These are phyloP conservation scores for Slavum lentiscoides DNA, from an alignment of 2,888 invertebrate species.

Conservation along the genomic window DNA sequence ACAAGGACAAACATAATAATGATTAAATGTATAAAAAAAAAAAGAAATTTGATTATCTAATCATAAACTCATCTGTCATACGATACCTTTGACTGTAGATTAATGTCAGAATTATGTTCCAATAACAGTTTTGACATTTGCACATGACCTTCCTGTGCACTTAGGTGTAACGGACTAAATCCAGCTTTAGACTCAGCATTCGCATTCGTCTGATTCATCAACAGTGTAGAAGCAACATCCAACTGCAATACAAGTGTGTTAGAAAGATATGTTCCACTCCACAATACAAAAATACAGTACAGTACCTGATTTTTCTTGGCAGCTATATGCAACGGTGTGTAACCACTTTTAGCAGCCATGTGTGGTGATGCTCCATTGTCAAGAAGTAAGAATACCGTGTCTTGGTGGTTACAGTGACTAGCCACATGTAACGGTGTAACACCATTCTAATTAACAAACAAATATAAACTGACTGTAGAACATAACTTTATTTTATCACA, in stretches of 20 bases:
- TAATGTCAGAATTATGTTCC: conserved; percentile 85
- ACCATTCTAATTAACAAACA: conserved; percentile 68
- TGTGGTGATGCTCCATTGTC: conserved; percentile 94
- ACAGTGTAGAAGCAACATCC: conserved; percentile 89
- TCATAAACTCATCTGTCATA: conserved; percentile 34
- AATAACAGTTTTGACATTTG: conserved; percentile 92
- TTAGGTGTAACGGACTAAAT: conserved; percentile 93
- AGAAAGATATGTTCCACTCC: conserved; percentile 26
- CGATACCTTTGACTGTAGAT: conserved; percentile 73
- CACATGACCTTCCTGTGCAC: conserved; percentile 90
- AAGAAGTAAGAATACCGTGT: conserved; percentile 83
- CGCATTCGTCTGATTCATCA: conserved; percentile 90
- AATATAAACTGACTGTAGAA: neutral
- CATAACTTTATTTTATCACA: neutral
- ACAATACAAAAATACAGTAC: conserved; percentile 28
- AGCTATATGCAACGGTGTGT: conserved; percentile 96
- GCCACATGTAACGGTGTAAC: conserved; percentile 96
- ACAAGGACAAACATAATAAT: conserved; percentile 56
- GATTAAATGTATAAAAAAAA: conserved; percentile 30
- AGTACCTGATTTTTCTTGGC: conserved; percentile 90
- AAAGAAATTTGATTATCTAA: conserved; percentile 32
- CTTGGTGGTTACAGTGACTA: conserved; percentile 93
- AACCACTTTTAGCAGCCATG: conserved; percentile 94
- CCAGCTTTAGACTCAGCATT: conserved; percentile 93
- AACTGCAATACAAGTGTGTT: conserved; percentile 64